Evolutionary conservation across 23 tunicate genomes (phyloP), one percentile per base, ranked within the genome.

Genomic region (Halocynthia aurantium): DNA sequence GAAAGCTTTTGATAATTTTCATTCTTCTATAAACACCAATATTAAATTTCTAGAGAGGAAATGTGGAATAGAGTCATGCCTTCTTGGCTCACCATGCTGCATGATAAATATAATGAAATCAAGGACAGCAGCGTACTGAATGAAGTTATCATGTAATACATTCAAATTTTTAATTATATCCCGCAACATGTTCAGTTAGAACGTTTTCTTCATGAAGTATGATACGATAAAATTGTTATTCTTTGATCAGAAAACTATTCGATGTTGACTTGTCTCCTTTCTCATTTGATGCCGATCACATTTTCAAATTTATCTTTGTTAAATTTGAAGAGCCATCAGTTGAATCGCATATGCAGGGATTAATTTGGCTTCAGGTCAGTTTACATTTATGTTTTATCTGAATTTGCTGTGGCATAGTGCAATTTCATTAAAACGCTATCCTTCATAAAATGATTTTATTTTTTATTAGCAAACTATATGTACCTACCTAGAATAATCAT

Each of bases 41-140:
- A 54, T 13, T 20, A 22, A n/a, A 65, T 8, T 20, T 69, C 53
- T 60, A 84, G 88, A 11, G 55, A 31, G 52, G 84, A 83, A 22
- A 72, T 83, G 72, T 91, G 97, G 97, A 82, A 82, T 10, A 58
- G 70, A 50, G 17, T 91, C 9, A 77, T 91, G 62, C 91, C 97
- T 15, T 61, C 80, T 22, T 91, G 97, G 97, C 72, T 91, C 81
- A 53, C 72, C 2, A 88, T 85, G 7, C 50, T 89, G 8, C 52
- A 57, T 18, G 64, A 73, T 10, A 77, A 80, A 67, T 17, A 21
- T 67, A 50, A 67, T 67, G 72, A 17, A n/a, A 17, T 52, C 12
- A 60, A 62, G 8, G 80, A 74, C n/a, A 49, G 61, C 9, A 63
- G 62, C 7, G 15, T 15, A 11, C 18, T 74, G 4, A 73, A 73